Evolutionary conservation across 2,113 vertebrate genomes (phyloP).

Genomic region (Rhinichthys klamathensis): DNA sequence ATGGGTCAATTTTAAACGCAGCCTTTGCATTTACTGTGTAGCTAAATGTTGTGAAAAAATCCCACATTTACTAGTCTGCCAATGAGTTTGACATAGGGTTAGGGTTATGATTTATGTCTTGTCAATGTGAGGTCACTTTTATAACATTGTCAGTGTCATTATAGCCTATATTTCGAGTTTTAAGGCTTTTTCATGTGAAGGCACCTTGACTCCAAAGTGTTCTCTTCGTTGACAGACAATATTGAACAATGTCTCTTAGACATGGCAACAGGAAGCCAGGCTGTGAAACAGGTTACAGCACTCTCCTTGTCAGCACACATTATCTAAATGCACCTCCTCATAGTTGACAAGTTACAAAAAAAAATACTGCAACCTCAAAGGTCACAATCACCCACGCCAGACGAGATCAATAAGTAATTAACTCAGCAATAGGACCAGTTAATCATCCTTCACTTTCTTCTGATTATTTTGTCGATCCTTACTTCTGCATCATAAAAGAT

Average conservation of each 20-base stretch:
- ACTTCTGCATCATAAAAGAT: conserved; percentile 1
- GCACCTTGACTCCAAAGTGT: neutral
- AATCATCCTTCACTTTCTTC: conserved; percentile 31
- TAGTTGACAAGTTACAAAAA: neutral
- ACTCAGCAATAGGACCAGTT: conserved; percentile 22
- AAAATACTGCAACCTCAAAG: conserved; percentile 34
- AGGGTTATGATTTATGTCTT: too few species aligned
- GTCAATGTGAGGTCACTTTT: too few species aligned
- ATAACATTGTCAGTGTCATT: too few species aligned
- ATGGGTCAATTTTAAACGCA: too few species aligned
- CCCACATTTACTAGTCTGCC: too few species aligned
- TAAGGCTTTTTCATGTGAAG: neutral
- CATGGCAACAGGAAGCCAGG: conserved; percentile 28
- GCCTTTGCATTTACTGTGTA: too few species aligned
- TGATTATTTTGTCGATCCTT: neutral
- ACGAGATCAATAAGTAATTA: conserved; percentile 55
- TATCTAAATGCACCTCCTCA: conserved; percentile 28
- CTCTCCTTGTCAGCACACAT: conserved; percentile 31
- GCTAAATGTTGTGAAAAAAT: too few species aligned
- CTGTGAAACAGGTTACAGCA: neutral
- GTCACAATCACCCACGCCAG: conserved; percentile 44
- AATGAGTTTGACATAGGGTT: too few species aligned
- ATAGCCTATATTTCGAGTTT: neutral
- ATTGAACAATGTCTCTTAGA: neutral
- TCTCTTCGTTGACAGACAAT: neutral